phyloP scores from a whole-genome alignment of 2,113 vertebrate genomes.

The Cranoglanis bouderius region DNA sequence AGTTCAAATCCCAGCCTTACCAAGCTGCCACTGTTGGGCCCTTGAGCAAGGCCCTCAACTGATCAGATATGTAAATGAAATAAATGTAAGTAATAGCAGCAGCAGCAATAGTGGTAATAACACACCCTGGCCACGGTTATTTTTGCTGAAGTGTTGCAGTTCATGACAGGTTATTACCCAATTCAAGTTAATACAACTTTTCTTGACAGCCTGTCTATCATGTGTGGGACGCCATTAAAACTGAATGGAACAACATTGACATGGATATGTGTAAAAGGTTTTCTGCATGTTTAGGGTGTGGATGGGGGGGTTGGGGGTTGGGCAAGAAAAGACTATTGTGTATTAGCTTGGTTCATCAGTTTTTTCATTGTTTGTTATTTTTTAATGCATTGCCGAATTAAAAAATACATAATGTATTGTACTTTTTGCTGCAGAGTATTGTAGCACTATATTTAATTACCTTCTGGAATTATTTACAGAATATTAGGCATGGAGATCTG shows the following conservation, averaged over 20 bases:
- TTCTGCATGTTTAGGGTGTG: background rate
- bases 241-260: background rate
- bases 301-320: too few relatives aligned
- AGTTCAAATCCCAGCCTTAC: too few relatives aligned
- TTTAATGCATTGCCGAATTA: background rate
- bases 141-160: too few relatives aligned
- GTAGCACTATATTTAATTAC: slow-evolving; percentile 1
- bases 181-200: background rate
- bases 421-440: background rate
- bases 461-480: slow-evolving; percentile 21
- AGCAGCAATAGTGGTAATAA: too few relatives aligned
- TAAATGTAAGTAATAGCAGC: too few relatives aligned
- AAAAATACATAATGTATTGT: background rate
- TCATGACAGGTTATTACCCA: background rate
- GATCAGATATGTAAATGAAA: too few relatives aligned
- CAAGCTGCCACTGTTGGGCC: too few relatives aligned
- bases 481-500: background rate
- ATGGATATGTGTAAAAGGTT: background rate
- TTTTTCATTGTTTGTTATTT: background rate
- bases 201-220: background rate
- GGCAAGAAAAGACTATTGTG: background rate
- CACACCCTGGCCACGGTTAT: background rate
- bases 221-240: background rate
- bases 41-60: too few relatives aligned
- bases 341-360: background rate